phyloP scores from a whole-genome alignment of 2,113 vertebrate genomes.

The Cololabis saira region DNA sequence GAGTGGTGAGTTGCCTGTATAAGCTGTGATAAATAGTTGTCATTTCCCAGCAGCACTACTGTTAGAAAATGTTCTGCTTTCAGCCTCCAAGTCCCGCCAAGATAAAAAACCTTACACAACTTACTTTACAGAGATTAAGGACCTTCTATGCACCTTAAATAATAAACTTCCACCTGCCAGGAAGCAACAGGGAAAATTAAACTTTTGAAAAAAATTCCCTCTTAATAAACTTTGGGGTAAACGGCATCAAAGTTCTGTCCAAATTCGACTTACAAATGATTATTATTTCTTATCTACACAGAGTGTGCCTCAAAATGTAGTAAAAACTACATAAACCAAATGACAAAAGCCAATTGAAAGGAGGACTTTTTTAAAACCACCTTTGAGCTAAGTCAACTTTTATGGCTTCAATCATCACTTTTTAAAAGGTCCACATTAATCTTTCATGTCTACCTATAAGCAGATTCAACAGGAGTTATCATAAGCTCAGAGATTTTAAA shows the following conservation, averaged over 20 bases:
- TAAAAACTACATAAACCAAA: slow-evolving; percentile 11
- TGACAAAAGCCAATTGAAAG: slow-evolving; percentile 16
- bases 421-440: slow-evolving; percentile 67
- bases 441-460: slow-evolving; percentile 65
- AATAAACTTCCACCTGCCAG: too few species aligned
- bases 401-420: slow-evolving; percentile 43
- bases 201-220: too few species aligned
- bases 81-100: too few species aligned
- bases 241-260: neutral
- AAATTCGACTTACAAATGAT: slow-evolving; percentile 1
- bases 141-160: too few species aligned
- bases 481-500: slow-evolving; percentile 64
- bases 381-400: slow-evolving; percentile 43
- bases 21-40: too few species aligned
- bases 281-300: neutral
- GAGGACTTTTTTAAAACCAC: slow-evolving; percentile 32
- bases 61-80: too few species aligned
- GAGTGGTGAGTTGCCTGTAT: too few species aligned
- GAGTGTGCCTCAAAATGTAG: neutral
- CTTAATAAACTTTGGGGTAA: too few species aligned
- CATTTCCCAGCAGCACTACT: too few species aligned
- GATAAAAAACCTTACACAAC: too few species aligned
- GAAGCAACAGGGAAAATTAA: too few species aligned
- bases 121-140: too few species aligned
- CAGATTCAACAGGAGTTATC: slow-evolving; percentile 66